phyloP scores from a whole-genome alignment of 2,888 invertebrate species.

The Drosophila nr. perissopoda region DNA sequence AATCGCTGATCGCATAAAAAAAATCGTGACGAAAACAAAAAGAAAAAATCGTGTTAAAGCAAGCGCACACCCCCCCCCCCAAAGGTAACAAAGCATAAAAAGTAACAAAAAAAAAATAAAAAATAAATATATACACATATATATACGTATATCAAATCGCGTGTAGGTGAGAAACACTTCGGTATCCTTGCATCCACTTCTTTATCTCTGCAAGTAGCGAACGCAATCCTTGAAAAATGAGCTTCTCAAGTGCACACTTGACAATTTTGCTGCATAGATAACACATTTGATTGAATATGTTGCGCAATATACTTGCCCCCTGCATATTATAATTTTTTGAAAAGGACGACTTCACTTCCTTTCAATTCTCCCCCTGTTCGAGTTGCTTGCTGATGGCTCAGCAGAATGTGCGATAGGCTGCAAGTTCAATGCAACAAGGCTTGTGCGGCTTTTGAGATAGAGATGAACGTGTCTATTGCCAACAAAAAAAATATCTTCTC shows the following conservation, averaged over 20 bases:
- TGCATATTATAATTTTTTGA: conserved; percentile 50
- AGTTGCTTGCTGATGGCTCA: conserved; percentile 30
- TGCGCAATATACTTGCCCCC: conserved; percentile 25
- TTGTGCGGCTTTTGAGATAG: conserved; percentile 8
- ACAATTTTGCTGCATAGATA: conserved; percentile 60
- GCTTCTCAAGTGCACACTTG: conserved; percentile 57
- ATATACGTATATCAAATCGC: conserved; percentile 3
- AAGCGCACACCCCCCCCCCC: conserved; percentile 21
- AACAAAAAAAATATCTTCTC: neutral
- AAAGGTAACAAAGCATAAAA: conserved; percentile 66
- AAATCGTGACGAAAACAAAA: conserved; percentile 79
- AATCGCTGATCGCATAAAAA: conserved; percentile 57
- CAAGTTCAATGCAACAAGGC: conserved; percentile 78
- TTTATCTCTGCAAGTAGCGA: conserved; percentile 27
- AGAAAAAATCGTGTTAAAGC: conserved; percentile 14
- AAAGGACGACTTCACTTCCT: neutral
- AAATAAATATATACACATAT: neutral
- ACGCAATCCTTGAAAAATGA: conserved; percentile 53
- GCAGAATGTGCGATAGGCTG: conserved; percentile 53
- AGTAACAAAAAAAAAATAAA: conserved; percentile 24
- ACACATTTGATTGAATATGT: conserved; percentile 64
- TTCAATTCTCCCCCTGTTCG: neutral
- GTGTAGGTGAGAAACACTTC: conserved; percentile 28
- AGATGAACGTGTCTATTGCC: conserved; percentile 11
- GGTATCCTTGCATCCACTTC: conserved; percentile 10